These are phyloP conservation scores for Camponotus floridanus DNA, from an alignment of 1,140 invertebrate genomes.

Conservation along the genomic window DNA sequence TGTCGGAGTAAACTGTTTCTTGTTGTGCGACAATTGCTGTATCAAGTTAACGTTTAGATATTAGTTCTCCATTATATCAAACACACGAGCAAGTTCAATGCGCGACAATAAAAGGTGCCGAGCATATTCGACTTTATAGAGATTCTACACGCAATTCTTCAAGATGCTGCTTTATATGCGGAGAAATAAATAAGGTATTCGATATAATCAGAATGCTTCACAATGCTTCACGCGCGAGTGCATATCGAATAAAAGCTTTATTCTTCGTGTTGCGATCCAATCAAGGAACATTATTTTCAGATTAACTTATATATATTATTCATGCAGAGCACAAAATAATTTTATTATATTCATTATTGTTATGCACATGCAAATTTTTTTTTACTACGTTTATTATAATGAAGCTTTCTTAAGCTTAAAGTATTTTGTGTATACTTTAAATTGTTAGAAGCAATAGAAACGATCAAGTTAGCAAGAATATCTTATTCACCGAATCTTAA, in stretches of 20 bases:
- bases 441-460: neutral
- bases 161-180: neutral
- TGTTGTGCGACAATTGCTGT: constrained; percentile 9
- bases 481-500: constrained; percentile 24
- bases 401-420: neutral
- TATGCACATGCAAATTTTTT: neutral
- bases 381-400: neutral
- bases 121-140: constrained; percentile 6
- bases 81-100: constrained; percentile 12
- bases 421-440: neutral
- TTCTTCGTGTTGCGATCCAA: neutral
- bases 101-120: neutral
- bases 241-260: neutral
- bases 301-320: neutral
- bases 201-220: neutral
- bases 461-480: neutral
- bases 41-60: constrained; percentile 36
- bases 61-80: constrained; percentile 30
- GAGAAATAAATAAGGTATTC: neutral
- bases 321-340: neutral
- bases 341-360: neutral
- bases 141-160: neutral
- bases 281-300: neutral
- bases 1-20: constrained; percentile 19
- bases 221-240: neutral